phyloP scores from a whole-genome alignment of 2,888 invertebrate genomes.

The Melangyna quadrimaculata region DNA sequence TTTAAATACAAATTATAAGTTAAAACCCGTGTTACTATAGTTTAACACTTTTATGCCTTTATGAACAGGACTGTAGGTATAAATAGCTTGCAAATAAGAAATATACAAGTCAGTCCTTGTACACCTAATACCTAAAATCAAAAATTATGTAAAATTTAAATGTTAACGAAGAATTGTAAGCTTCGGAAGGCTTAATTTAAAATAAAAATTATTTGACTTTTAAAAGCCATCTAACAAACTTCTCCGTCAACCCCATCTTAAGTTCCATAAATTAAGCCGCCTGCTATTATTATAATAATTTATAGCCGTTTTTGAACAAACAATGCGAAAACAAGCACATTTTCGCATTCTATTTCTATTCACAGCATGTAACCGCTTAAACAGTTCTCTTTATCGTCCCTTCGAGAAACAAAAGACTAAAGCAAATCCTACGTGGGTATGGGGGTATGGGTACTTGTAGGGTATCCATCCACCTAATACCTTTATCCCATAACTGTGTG shows the following conservation, averaged over 20 bases:
- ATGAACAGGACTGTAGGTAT: too few relatives aligned
- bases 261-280: neutral
- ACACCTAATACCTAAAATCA: too few relatives aligned
- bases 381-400: neutral
- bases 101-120: too few relatives aligned
- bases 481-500: conserved; percentile 2
- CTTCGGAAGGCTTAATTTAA: too few relatives aligned
- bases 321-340: conserved; percentile 3
- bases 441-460: neutral
- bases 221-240: neutral
- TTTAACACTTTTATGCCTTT: too few relatives aligned
- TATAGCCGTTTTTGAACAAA: neutral
- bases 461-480: neutral
- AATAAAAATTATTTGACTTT: neutral
- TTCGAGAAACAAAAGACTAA: neutral
- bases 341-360: neutral
- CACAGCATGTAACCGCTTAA: neutral
- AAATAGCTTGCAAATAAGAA: too few relatives aligned
- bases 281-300: neutral
- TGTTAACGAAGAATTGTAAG: too few relatives aligned
- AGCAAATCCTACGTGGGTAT: neutral
- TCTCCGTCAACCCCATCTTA: neutral
- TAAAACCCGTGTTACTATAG: too few relatives aligned
- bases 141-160: too few relatives aligned
- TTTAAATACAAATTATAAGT: too few relatives aligned